Conservation (phyloP, 2,113 vertebrate genomes). For the Brachyistius frenatus region DNA sequence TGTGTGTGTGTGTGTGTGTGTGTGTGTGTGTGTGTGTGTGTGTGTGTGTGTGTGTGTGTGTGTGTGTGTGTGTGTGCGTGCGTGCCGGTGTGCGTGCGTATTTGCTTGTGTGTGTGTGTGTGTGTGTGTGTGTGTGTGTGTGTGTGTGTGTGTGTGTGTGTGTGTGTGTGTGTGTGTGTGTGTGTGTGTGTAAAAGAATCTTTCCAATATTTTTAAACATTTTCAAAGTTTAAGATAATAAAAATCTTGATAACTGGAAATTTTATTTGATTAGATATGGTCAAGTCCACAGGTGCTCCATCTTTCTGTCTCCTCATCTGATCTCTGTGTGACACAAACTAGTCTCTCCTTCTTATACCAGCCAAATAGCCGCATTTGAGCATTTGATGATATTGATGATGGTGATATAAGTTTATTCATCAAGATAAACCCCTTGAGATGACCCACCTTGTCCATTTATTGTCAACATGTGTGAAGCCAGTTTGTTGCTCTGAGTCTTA, state of each 20-base stretch:
- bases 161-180: conserved; percentile 34
- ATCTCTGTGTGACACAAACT: neutral
- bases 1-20: conserved; percentile 21
- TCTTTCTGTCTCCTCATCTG: neutral
- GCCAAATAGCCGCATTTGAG: neutral
- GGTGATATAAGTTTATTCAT: no score
- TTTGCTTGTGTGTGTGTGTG: neutral
- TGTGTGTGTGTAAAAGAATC: neutral
- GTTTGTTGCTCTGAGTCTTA: neutral
- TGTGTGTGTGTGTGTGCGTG: no score
- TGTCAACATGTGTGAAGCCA: neutral
- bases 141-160: conserved; percentile 28
- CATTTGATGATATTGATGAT: neutral
- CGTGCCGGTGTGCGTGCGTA: no score
- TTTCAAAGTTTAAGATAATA: neutral
- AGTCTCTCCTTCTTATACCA: neutral
- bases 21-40: neutral
- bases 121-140: conserved; percentile 24
- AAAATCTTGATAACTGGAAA: neutral
- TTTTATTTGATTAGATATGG: neutral
- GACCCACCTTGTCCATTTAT: neutral
- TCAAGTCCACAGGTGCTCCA: neutral
- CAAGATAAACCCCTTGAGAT: no score
- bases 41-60: no score
- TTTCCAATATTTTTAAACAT: neutral